A percentile compares a stretch with the other conserved stretches of the same genome.
Evolutionary conservation across 2,888 invertebrate species (phyloP).

Genomic region (Stratiomys singularior): DNA sequence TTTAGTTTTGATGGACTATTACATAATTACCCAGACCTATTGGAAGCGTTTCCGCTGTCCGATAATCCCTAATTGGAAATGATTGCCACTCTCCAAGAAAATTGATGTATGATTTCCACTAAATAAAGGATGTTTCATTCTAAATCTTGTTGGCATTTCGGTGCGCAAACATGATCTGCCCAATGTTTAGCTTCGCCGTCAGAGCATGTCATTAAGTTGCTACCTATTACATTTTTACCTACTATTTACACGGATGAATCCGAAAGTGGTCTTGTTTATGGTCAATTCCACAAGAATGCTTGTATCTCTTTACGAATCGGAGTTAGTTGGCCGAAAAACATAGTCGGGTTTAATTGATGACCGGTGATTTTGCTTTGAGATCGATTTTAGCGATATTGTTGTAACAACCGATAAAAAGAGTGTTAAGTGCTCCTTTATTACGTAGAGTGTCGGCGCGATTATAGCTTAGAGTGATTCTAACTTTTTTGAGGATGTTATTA

Average conservation of each 20-base stretch:
- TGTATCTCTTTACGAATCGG: background rate
- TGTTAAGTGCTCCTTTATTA: conserved; percentile 26
- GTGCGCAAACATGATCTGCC: background rate
- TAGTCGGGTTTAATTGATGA: conserved; percentile 24
- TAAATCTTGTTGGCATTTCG: background rate
- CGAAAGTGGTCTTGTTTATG: conserved; percentile 14
- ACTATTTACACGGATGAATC: conserved; percentile 14
- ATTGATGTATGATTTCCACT: conserved; percentile 21
- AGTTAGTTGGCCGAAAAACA: background rate
- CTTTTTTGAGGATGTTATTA: conserved; percentile 28
- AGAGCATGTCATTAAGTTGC: background rate
- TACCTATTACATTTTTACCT: background rate
- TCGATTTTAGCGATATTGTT: conserved; percentile 37
- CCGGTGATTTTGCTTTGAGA: conserved; percentile 36
- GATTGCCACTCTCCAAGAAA: conserved; percentile 28
- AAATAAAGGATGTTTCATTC: conserved; percentile 19
- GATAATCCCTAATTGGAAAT: conserved; percentile 25
- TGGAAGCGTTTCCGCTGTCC: conserved; percentile 13
- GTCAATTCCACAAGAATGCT: background rate
- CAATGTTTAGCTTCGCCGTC: background rate
- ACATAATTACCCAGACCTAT: conserved; percentile 29
- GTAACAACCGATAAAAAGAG: background rate
- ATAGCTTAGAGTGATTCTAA: conserved; percentile 12
- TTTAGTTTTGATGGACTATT: background rate
- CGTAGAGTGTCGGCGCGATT: background rate